Evolutionary conservation across 2,888 invertebrate species (phyloP).

Genomic region (Azorinus chamasolen): DNA sequence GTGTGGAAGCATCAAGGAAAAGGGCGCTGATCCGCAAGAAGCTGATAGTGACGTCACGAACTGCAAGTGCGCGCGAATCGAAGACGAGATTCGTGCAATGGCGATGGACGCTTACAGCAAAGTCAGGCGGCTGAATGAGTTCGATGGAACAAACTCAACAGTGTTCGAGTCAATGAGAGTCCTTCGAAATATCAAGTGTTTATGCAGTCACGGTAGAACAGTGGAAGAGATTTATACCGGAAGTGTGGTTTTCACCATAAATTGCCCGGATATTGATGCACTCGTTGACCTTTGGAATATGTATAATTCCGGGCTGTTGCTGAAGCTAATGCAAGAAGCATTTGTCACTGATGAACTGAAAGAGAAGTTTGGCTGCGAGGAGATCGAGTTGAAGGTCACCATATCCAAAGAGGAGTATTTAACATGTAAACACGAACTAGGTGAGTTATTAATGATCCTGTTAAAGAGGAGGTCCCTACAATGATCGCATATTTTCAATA

Average conservation of each 20-base stretch:
- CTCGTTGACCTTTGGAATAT: slow-evolving; percentile 65
- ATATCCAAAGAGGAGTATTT: slow-evolving; percentile 57
- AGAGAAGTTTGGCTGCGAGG: slow-evolving; percentile 39
- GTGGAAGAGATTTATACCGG: slow-evolving; percentile 69
- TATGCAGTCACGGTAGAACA: slow-evolving; percentile 70
- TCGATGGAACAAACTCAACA: slow-evolving; percentile 58
- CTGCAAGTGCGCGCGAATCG: slow-evolving; percentile 66
- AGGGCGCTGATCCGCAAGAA: slow-evolving; percentile 53
- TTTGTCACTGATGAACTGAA: slow-evolving; percentile 55
- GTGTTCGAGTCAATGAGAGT: slow-evolving; percentile 66
- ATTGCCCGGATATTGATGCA: slow-evolving; percentile 65
- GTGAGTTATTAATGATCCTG: slow-evolving; percentile 61
- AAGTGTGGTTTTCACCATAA: slow-evolving; percentile 66
- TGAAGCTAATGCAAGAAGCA: slow-evolving; percentile 38
- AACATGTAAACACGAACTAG: slow-evolving; percentile 57
- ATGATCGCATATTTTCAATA: no score
- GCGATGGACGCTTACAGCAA: slow-evolving; percentile 68
- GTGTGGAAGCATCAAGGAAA: slow-evolving; percentile 56
- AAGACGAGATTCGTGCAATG: slow-evolving; percentile 69
- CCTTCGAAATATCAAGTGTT: slow-evolving; percentile 63
- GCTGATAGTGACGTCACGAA: slow-evolving; percentile 55
- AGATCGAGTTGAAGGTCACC: slow-evolving; percentile 49
- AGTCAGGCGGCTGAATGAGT: slow-evolving; percentile 57
- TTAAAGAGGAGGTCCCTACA: no score
- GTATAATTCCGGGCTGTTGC: slow-evolving; percentile 51